phyloP scores from a whole-genome alignment of 2,888 invertebrate species.

The Chloromyia formosa region DNA sequence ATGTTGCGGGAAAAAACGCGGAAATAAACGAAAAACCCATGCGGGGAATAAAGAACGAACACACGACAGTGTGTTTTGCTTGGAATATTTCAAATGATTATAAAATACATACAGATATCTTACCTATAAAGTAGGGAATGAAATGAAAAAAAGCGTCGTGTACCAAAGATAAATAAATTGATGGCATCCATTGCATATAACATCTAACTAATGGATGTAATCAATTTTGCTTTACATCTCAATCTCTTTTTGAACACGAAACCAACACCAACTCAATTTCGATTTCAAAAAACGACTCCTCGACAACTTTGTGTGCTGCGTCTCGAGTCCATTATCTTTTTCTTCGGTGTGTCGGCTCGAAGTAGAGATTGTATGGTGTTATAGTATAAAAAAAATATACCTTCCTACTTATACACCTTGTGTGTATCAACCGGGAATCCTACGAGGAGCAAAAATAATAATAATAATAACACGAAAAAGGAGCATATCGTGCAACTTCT shows the following conservation, averaged over 20 bases:
- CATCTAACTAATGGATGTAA: slow-evolving; percentile 66
- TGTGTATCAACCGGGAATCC: slow-evolving; percentile 2
- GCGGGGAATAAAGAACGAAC: slow-evolving; percentile 37
- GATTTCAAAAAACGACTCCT: slow-evolving; percentile 4
- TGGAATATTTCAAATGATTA: slow-evolving; percentile 23
- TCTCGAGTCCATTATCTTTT: slow-evolving; percentile 26
- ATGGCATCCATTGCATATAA: slow-evolving; percentile 66
- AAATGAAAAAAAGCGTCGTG: slow-evolving; percentile 54
- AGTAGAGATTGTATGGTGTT: slow-evolving; percentile 16
- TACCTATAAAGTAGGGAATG: too few species aligned
- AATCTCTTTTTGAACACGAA: slow-evolving; percentile 61
- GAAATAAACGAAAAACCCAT: slow-evolving; percentile 13
- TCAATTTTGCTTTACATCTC: slow-evolving; percentile 67
- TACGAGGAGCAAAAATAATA: too few species aligned
- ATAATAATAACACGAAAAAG: background rate
- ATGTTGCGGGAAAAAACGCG: background rate
- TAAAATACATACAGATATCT: background rate
- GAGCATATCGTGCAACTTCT: slow-evolving; percentile 33
- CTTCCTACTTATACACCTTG: too few species aligned
- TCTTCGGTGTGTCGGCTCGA: background rate
- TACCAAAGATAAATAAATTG: slow-evolving; percentile 66
- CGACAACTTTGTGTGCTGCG: background rate
- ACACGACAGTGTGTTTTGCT: slow-evolving; percentile 18
- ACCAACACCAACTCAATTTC: slow-evolving; percentile 44
- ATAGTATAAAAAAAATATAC: too few species aligned